Evolutionary conservation across 1,140 invertebrate genomes (phyloP), one percentile per base, ranked within the genome.

Genomic region (Plodia interpunctella): DNA sequence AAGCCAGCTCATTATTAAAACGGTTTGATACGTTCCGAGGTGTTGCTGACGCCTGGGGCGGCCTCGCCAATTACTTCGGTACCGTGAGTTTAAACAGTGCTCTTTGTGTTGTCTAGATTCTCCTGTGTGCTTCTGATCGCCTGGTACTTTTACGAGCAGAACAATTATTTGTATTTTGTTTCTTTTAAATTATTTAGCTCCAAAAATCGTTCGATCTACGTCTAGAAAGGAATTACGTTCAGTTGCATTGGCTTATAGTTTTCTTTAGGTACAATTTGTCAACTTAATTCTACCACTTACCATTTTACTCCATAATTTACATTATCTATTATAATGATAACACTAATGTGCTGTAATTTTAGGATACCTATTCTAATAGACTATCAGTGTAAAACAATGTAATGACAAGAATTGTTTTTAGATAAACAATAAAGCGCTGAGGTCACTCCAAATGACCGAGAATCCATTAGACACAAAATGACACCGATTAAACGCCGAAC

Each of bases 1-100:
- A 78, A 70, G 71, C 74, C 62, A 66, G 82, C 79, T 87, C 86
- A 87, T 89, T 87, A 89, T 88, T 88, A 88, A 88, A 88, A 88
- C 86, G 78, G 86, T 87, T 84, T 83, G 84, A 85, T 86, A 85
- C 77, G 76, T 83, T 70, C 65, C 71, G 76, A 88, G 86, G 86
- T 88, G 86, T 88, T 88, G 83, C 77, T 81, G 72, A 73, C 69
- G 83, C 86, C 81, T 49, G 62, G 54, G 84, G 84, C 83, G 57
- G 62, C 63, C 68, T 70, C 69, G 77, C 82, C 86, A 88, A 88
- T 88, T 88, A 87, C 87, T 78, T 71, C 63, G 62, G 53, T 62
- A 63, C 72, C 69, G 69, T 74, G 74, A 74, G 72, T 81, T 78
- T 80, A 83, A 59, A 82, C 74, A 83, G 76, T 74, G 71, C 69